Evolutionary conservation across 1,140 invertebrate species (phyloP).

Genomic region (Aethina tumida): DNA sequence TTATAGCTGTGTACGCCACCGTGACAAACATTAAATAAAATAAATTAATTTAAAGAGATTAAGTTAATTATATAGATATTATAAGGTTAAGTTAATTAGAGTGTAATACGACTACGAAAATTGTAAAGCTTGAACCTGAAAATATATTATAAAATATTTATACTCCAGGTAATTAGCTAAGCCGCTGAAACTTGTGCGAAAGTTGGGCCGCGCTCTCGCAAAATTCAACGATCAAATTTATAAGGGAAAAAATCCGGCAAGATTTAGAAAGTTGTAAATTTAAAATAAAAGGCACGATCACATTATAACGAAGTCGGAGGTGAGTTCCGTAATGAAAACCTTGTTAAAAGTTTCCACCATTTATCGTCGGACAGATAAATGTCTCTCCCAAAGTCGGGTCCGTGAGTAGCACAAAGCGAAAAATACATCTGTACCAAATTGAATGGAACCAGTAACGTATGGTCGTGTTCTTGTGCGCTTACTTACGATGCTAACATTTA

Average conservation of each 20-base stretch:
- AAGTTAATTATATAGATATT: no score
- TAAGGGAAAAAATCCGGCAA: background rate
- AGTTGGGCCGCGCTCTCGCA: no score
- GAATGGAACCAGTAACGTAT: conserved; percentile 25
- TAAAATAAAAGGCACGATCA: conserved; percentile 7
- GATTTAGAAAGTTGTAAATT: conserved; percentile 10
- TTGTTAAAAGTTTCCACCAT: conserved; percentile 28
- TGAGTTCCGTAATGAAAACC: conserved; percentile 23
- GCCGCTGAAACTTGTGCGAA: no score
- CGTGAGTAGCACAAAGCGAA: conserved; percentile 20
- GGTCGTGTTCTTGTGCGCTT: conserved; percentile 1
- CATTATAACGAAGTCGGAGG: conserved; percentile 12
- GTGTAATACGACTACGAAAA: no score
- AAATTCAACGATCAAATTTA: background rate
- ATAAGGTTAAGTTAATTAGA: no score
- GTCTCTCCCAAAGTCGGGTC: conserved; percentile 20
- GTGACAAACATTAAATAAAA: no score
- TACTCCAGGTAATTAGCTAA: no score
- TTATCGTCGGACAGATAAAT: conserved; percentile 26
- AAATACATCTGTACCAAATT: conserved; percentile 23
- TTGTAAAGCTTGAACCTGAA: no score
- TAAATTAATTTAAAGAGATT: no score
- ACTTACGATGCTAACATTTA: background rate
- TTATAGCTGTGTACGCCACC: no score
- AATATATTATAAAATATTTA: no score